Evolutionary conservation across 2,113 vertebrate species (phyloP).

Genomic region (Chloropsis hardwickii): DNA sequence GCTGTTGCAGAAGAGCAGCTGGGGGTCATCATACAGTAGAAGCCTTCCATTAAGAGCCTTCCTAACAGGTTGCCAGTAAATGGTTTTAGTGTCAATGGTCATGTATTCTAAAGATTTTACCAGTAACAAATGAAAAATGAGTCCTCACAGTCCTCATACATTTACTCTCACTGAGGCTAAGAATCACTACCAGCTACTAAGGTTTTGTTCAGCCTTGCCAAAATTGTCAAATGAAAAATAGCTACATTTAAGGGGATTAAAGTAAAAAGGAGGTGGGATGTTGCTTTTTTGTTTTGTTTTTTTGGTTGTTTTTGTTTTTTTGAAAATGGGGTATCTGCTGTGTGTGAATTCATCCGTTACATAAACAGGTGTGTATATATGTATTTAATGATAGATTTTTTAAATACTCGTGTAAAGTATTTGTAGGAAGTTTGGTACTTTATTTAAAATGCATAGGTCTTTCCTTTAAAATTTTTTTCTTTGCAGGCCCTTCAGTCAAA

Average conservation of each 20-base stretch:
- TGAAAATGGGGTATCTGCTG: background rate
- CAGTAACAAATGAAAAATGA: background rate
- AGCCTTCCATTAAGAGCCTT: background rate
- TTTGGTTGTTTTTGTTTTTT: too few relatives aligned
- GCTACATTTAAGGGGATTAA: background rate
- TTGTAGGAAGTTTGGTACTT: background rate
- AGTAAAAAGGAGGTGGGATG: background rate
- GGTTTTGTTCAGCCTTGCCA: background rate
- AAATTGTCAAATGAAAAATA: background rate
- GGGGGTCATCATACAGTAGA: background rate
- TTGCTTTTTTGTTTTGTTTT: too few relatives aligned
- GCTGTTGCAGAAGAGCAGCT: background rate
- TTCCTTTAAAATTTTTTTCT: background rate
- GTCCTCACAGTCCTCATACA: rapidly evolving
- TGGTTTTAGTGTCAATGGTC: background rate
- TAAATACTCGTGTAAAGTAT: rapidly evolving
- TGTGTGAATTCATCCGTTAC: background rate
- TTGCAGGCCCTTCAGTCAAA: conserved; percentile 29
- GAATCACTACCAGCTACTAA: background rate
- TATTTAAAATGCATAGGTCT: background rate
- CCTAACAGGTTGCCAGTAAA: background rate
- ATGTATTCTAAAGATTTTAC: background rate
- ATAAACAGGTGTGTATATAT: background rate
- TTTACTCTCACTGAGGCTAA: background rate
- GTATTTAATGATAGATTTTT: background rate